Evolutionary conservation across 1,140 invertebrate genomes (phyloP), one percentile per base, ranked within the genome.

Genomic region (Zaprionus capensis): DNA sequence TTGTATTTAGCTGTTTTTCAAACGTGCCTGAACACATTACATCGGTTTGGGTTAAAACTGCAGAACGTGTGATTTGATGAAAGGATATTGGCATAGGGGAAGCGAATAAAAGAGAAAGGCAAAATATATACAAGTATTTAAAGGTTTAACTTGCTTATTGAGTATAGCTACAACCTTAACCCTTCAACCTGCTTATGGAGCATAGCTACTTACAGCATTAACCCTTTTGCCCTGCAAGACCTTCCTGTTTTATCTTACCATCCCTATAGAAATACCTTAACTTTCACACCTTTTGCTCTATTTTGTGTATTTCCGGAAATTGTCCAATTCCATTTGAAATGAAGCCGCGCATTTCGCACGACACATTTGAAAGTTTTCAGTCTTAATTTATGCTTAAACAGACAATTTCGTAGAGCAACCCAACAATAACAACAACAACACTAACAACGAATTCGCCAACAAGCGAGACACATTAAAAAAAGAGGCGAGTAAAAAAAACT

Each of bases 331-430:
- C 17, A 34, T 61, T 74, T 44, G 36, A n/a, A n/a, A 20, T 56
- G 65, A 57, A 36, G 26, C 56, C 65, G 67, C 79, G 74, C 83
- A 66, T 51, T 86, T 86, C 83, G 80, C 84, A 88, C 77, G 80
- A 44, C 73, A 63, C 69, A 75, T 83, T 80, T 82, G 84, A 86
- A 86, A 86, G 83, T 86, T 71, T 83, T 83, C 77, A 80, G 80
- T 87, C 73, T 82, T 67, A 76, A 76, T 83, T 84, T 73, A 72
- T 76, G 70, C 70, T 38, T 55, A 78, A 83, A 76, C 24, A 59
- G 51, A 70, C 71, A 63, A 65, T 17, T 46, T 46, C 41, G 44
- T 41, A 28, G 56, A 62, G 74, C 80, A 66, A 73, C 78, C 78
- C 70, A 81, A 36, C 34, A 74, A 76, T 64, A 68, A 56, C 51